A percentile compares a stretch with the other conserved stretches of the same genome.
Evolutionary conservation across 2,113 vertebrate genomes (phyloP).

Genomic region (Motacilla tschutschensis): DNA sequence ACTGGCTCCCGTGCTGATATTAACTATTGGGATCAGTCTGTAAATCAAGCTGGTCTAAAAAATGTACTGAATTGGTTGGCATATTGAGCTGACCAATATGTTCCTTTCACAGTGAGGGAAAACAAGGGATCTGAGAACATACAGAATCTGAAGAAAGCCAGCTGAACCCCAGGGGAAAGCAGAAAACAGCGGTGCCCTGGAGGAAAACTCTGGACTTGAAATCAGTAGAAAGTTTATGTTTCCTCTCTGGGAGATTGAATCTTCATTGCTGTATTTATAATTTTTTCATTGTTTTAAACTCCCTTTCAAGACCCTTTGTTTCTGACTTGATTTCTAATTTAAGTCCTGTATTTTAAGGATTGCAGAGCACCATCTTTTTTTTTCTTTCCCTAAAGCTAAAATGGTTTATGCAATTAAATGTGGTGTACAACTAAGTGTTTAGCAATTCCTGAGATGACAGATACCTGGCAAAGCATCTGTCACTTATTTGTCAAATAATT

Average conservation of each 20-base stretch:
- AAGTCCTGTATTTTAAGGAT: neutral
- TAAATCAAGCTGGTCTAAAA: constrained; percentile 14
- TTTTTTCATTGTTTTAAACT: neutral
- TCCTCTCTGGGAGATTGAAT: neutral
- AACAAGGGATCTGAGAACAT: neutral
- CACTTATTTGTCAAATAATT: neutral
- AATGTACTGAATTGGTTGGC: accelerated
- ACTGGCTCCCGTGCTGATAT: neutral
- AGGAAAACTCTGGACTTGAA: neutral
- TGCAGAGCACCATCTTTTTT: neutral
- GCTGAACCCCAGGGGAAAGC: neutral
- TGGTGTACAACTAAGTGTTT: neutral
- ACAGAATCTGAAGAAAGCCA: neutral
- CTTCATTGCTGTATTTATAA: neutral
- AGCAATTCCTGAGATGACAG: neutral
- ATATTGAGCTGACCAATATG: neutral
- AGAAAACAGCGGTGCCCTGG: neutral
- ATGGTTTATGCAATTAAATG: neutral
- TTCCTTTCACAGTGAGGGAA: neutral
- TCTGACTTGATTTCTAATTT: neutral
- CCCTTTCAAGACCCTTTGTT: neutral
- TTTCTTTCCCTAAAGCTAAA: neutral
- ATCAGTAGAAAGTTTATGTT: neutral
- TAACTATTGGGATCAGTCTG: neutral
- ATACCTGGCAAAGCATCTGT: neutral